Evolutionary conservation across 1,140 invertebrate genomes (phyloP).

Genomic region (Streblospio benedicti): DNA sequence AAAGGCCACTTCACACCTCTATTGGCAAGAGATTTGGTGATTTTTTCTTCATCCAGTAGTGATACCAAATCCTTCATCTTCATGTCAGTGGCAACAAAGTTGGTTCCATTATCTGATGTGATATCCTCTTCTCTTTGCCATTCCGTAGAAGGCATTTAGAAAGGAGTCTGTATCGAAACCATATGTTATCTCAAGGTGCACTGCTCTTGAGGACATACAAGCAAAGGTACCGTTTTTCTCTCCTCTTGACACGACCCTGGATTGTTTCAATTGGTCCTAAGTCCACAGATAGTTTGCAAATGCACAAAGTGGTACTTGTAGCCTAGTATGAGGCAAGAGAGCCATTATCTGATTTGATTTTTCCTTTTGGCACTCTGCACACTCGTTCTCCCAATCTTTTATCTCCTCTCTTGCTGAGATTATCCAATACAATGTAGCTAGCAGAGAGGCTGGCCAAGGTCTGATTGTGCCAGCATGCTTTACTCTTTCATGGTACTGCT

Average conservation of each 20-base stretch:
- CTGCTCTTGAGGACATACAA: background rate
- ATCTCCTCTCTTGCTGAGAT: background rate
- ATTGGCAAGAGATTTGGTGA: background rate
- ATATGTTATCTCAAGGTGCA: background rate
- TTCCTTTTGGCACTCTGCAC: background rate
- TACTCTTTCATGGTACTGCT: background rate
- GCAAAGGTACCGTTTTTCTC: background rate
- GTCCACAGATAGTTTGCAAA: too few species aligned
- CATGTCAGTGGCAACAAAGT: constrained; percentile 10
- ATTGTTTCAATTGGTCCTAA: too few species aligned
- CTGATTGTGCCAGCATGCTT: background rate
- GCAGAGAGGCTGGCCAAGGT: too few species aligned
- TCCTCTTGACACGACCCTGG: background rate
- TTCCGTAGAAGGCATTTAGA: background rate
- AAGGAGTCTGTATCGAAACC: too few species aligned
- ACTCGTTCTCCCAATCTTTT: background rate
- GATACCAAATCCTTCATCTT: constrained; percentile 1
- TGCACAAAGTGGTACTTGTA: too few species aligned
- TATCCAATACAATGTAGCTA: too few species aligned
- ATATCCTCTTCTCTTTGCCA: background rate
- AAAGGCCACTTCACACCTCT: constrained; percentile 44
- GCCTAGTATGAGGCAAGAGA: too few species aligned
- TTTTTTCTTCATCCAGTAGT: constrained; percentile 8
- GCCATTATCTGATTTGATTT: too few species aligned
- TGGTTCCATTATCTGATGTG: background rate